Conservation (phyloP, 2,113 vertebrate genomes). For the Eulacestoma nigropectus region DNA sequence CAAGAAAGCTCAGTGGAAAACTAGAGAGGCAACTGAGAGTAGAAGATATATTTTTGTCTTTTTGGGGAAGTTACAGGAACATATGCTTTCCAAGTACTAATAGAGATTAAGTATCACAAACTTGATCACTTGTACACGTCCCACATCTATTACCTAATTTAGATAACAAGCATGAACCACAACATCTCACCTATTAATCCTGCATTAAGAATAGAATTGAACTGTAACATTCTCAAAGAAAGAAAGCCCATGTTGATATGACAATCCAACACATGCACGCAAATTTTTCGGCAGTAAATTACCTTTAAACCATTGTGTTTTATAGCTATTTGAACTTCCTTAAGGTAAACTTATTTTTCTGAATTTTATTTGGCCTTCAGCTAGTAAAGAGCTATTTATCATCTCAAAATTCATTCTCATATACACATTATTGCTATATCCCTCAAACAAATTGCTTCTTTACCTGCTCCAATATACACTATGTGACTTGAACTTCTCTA, state of each 20-base stretch:
- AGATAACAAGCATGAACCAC: neutral
- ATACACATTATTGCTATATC: neutral
- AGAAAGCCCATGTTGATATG: neutral
- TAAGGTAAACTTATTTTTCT: neutral
- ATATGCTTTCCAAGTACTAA: neutral
- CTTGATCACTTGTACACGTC: neutral
- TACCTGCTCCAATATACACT: neutral
- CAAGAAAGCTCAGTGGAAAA: neutral
- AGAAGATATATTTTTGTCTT: neutral
- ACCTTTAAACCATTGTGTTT: neutral
- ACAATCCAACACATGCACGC: neutral
- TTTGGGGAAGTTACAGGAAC: neutral
- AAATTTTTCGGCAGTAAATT: neutral
- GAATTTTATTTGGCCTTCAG: neutral
- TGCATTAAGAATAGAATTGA: neutral
- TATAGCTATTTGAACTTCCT: neutral
- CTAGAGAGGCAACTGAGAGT: neutral
- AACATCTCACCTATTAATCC: neutral
- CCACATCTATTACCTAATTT: neutral
- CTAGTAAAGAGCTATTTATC: neutral
- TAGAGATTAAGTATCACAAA: neutral
- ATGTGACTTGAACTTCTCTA: neutral
- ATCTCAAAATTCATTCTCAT: neutral
- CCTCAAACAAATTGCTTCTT: neutral
- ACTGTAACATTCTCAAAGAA: neutral